These are phyloP conservation scores for Gorsachius magnificus DNA, from an alignment of 2,797 vertebrate genomes.

Conservation along the genomic window DNA sequence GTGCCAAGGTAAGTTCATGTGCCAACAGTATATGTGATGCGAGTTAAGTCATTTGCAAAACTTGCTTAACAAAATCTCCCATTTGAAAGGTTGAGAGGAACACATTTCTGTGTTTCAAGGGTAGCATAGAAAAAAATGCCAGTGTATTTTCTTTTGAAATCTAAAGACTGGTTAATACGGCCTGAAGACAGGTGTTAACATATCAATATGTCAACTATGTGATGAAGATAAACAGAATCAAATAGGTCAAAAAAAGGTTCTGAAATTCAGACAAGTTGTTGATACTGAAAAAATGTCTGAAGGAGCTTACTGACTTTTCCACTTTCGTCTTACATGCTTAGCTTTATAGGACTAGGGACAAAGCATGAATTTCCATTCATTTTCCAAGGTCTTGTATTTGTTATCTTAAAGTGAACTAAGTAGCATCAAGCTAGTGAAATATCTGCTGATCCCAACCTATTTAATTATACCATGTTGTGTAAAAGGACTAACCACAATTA, in stretches of 20 bases:
- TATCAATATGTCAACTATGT: neutral
- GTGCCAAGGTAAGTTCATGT: neutral
- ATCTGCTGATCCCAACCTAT: neutral
- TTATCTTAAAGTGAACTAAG: neutral
- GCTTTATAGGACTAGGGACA: neutral
- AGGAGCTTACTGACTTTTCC: neutral
- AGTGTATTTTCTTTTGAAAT: neutral
- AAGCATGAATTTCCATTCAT: neutral
- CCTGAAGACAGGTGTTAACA: neutral
- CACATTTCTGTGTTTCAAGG: neutral
- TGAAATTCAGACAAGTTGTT: neutral
- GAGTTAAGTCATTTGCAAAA: neutral
- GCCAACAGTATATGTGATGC: rapidly evolving
- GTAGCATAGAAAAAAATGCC: neutral
- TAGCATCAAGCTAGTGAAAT: neutral
- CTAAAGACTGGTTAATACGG: neutral
- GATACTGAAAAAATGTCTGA: neutral
- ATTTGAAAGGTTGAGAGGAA: neutral
- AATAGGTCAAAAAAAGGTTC: neutral
- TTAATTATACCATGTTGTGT: neutral
- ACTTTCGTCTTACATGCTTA: neutral
- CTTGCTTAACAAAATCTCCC: neutral
- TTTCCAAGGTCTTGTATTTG: neutral
- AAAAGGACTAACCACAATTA: neutral
- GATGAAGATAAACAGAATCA: neutral